phyloP scores from a whole-genome alignment of 1,140 invertebrate species.

The Drosophila kohkoa region DNA sequence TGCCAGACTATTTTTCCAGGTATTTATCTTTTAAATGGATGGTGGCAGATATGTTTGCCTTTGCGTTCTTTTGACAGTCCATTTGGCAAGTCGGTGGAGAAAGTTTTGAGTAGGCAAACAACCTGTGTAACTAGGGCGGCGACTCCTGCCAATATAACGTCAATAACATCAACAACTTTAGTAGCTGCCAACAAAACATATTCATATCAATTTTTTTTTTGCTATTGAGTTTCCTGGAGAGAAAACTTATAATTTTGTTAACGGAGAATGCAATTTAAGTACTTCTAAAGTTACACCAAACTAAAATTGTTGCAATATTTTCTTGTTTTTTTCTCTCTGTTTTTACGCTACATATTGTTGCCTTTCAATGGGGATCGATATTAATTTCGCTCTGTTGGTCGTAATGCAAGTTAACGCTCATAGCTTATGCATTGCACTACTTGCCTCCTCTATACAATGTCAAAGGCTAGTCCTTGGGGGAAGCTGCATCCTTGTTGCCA shows the following conservation, averaged over 20 bases:
- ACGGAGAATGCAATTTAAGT: conserved; percentile 15
- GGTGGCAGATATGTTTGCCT: not conserved
- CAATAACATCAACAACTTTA: not conserved
- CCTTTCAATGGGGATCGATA: conserved; percentile 36
- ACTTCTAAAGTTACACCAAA: conserved; percentile 2
- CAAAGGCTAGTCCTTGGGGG: conserved; percentile 12
- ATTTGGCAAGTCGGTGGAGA: conserved; percentile 11
- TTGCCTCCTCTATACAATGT: not conserved
- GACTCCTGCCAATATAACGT: conserved; percentile 20
- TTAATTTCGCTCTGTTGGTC: conserved; percentile 14
- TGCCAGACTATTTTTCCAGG: conserved; percentile 15
- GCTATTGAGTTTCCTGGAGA: not conserved
- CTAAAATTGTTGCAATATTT: conserved; percentile 7
- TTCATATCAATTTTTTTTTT: not conserved
- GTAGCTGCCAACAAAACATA: not conserved
- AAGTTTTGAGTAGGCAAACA: conserved; percentile 22
- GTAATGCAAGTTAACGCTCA: conserved; percentile 19
- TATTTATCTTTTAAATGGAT: conserved; percentile 11
- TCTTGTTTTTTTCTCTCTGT: not conserved
- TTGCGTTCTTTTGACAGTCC: conserved; percentile 4
- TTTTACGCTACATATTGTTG: not conserved
- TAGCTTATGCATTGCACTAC: conserved; percentile 25
- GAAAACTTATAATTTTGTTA: conserved; percentile 21
- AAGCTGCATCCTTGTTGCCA: not conserved
- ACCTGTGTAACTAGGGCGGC: conserved; percentile 6